Evolutionary conservation across 2,888 invertebrate species (phyloP).

Genomic region (Strigamia maritima): DNA sequence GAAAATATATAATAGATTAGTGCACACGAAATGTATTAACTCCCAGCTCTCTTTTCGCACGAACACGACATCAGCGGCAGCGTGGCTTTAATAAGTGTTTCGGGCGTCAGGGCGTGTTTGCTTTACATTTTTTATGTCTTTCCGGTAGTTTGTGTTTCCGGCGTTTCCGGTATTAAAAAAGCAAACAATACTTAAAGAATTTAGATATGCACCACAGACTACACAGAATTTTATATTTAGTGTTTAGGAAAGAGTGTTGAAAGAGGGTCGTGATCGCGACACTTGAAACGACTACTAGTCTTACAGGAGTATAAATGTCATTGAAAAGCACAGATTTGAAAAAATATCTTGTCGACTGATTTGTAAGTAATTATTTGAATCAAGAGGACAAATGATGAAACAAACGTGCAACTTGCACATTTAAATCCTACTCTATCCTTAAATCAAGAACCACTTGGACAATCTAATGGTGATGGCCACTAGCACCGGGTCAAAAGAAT

Average conservation of each 20-base stretch:
- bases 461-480: constrained; percentile 4
- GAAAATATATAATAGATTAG: background rate
- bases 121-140: too few relatives aligned
- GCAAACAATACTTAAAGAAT: too few relatives aligned
- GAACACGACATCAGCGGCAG: background rate
- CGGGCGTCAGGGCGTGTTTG: too few relatives aligned
- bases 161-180: too few relatives aligned
- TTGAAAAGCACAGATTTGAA: background rate
- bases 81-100: too few relatives aligned
- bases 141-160: too few relatives aligned
- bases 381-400: background rate
- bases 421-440: constrained; percentile 25
- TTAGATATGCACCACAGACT: too few relatives aligned
- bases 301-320: background rate
- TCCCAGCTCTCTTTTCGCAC: background rate
- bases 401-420: background rate
- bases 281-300: background rate
- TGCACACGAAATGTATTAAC: background rate
- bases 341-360: background rate
- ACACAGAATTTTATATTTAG: too few relatives aligned
- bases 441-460: constrained; percentile 24
- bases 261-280: too few relatives aligned
- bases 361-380: background rate
- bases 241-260: too few relatives aligned
- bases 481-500: background rate